Base-by-base conservation (phyloP, 2,888 invertebrate genomes). In the Leptogaster cylindrica region DNA sequence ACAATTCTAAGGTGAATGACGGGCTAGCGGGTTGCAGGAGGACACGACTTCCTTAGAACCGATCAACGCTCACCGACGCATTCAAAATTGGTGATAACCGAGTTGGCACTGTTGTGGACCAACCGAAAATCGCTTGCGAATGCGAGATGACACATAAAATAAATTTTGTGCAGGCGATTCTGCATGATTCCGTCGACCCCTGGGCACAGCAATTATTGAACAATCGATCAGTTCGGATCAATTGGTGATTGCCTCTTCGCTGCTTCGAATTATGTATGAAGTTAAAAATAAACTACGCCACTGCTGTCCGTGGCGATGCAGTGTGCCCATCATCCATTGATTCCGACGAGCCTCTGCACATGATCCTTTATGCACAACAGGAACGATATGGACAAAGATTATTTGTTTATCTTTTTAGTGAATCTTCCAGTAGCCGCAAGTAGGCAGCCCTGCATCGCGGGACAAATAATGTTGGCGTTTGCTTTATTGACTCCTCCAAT, bases 401-500 rank as follows among this genome's bases (percentile, higher is more conserved):
- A 33, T 36, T 41, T 55, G 39, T 55, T 55, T 55, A 55, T 36
- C 55, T 55, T 39, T 39, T 36, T 36, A 55, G 55, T 14, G 14
- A 55, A 36, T 36, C 36, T 36, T 31, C 23, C 33, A 55, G 55
- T 55, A 55, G 55, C 39, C 18, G 36, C 55, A 41, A 41, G 25
- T 36, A 55, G 55, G 55, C 23, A 55, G 36, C 39, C 36, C 55
- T 39, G 23, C 31, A 14, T 18, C 23, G n/a, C 14, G 36, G 39
- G 55, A 55, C 55, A 55, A 55, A 55, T 55, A 55, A 36, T 23
- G 23, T 20, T 55, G 55, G 36, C 23, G 55, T 55, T 55, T 55
- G 55, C 55, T 36, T 55, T 55, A 55, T 55, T 55, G 55, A 55
- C 55, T 55, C 55, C 55, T 55, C 55, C 36, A 55, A 39, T 55